Percentiles rank a stretch among this genome's conserved stretches.
Evolutionary conservation across 2,113 vertebrate genomes (phyloP).

Genomic region (Mesoclemmys tuberculata): DNA sequence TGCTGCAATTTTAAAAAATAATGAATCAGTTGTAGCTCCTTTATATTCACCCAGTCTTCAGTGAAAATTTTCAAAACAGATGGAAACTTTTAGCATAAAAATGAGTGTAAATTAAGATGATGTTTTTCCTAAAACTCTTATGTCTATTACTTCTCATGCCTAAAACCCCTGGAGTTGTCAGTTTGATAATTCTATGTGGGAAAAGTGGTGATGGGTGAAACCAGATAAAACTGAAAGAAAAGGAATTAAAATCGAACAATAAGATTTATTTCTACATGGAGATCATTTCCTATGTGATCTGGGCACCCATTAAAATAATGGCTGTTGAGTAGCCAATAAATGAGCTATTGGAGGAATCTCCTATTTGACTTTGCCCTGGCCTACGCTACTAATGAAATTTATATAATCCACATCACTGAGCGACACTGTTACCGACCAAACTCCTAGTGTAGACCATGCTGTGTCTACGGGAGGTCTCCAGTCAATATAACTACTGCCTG

Average conservation of each 20-base stretch:
- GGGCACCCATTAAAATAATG: constrained; percentile 64
- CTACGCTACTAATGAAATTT: neutral
- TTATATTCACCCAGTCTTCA: constrained; percentile 54
- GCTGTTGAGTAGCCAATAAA: constrained; percentile 52
- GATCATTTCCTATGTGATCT: constrained; percentile 33
- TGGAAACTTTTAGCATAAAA: constrained; percentile 66
- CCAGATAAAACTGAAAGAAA: constrained; percentile 30
- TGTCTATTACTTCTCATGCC: constrained; percentile 13
- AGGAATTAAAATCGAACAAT: constrained; percentile 25
- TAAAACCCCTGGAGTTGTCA: neutral
- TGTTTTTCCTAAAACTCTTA: neutral
- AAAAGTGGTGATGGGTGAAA: constrained; percentile 7
- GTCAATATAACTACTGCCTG: too few species aligned
- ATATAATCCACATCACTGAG: neutral
- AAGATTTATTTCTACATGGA: constrained; percentile 51
- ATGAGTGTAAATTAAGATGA: constrained; percentile 31
- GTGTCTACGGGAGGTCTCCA: neutral
- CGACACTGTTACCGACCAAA: neutral
- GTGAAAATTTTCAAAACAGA: constrained; percentile 59
- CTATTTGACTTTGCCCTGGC: constrained; percentile 34
- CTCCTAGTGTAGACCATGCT: neutral
- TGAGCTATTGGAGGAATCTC: constrained; percentile 63
- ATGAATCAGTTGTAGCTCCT: constrained; percentile 67
- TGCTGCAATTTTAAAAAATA: constrained; percentile 72
- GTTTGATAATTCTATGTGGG: constrained; percentile 29